Evolutionary conservation across 2,888 invertebrate genomes (phyloP), one percentile per base, ranked within the genome.

Genomic region (Ophion slaviceki): DNA sequence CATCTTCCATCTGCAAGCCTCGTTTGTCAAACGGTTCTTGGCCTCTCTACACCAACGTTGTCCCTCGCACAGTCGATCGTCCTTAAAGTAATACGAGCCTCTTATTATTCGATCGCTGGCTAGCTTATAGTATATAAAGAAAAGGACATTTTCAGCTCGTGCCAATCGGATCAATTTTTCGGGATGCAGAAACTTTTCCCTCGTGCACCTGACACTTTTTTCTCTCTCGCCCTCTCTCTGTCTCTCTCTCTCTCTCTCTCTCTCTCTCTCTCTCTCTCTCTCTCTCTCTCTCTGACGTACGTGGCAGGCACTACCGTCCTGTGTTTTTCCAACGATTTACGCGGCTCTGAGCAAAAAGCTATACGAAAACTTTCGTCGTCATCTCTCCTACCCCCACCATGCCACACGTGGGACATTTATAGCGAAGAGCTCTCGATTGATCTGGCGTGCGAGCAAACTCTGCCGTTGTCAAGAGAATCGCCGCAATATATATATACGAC

Each of bases 351-450:
- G 66, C 59, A 32, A 14, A 77, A 86, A 77, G 82, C 82, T 74
- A 40, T 72, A 47, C 45, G 76, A 72, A 74, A 83, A 83, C 59
- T 83, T 83, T 83, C 53, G 68, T 83, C 86, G 70, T 83, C 80
- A 75, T 83, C 68, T 70, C 24, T 66, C 64, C 20, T 72, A 70
- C 53, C 62, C 53, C 66, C 68, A 78, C 68, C 28, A n/a, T 32
- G n/a, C 61, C 36, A 67, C 61, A 72, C 57, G 32, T 77, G 84
- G 78, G 85, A 88, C 89, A 89, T 88, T 90, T 89, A 88, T 89
- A 88, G 86, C 85, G 74, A 82, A 82, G 86, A 87, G 87, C 87
- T 88, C 89, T 86, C 91, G 90, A 90, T 91, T 90, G 90, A 91
- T 90, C 87, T 90, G 87, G 88, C 87, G 57, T 83, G 82, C 82